phyloP scores from a whole-genome alignment of 2,888 invertebrate genomes.

The Ellobium chinense region DNA sequence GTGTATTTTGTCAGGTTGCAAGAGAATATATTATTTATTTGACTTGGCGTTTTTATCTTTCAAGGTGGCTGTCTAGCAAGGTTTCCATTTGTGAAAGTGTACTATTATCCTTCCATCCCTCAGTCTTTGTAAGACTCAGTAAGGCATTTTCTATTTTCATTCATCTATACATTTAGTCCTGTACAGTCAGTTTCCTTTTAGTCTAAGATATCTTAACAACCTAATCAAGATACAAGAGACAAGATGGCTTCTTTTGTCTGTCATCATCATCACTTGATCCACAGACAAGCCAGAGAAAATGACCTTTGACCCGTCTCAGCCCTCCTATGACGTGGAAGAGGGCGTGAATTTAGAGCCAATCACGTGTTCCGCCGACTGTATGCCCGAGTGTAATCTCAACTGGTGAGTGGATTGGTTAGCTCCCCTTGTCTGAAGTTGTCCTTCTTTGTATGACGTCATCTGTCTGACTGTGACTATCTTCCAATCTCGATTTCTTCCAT shows the following conservation, averaged over 20 bases:
- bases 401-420: conserved; percentile 27
- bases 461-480: background rate
- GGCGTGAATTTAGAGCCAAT: conserved; percentile 22
- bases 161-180: too few relatives aligned
- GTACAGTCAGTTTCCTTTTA: too few relatives aligned
- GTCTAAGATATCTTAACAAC: too few relatives aligned
- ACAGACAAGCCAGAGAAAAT: conserved; percentile 35
- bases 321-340: conserved; percentile 33
- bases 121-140: too few relatives aligned
- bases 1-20: too few relatives aligned
- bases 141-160: too few relatives aligned
- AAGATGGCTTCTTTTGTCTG: background rate
- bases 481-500: background rate
- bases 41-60: too few relatives aligned
- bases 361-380: conserved; percentile 37
- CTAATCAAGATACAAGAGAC: too few relatives aligned
- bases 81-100: too few relatives aligned
- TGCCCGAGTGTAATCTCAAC: conserved; percentile 29
- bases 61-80: too few relatives aligned
- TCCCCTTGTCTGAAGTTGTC: background rate
- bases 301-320: conserved; percentile 7
- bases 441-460: background rate
- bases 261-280: background rate
- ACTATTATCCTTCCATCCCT: too few relatives aligned
- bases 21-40: too few relatives aligned